Evolutionary conservation across 2,113 vertebrate species (phyloP).

Genomic region (Pelusios castaneus): DNA sequence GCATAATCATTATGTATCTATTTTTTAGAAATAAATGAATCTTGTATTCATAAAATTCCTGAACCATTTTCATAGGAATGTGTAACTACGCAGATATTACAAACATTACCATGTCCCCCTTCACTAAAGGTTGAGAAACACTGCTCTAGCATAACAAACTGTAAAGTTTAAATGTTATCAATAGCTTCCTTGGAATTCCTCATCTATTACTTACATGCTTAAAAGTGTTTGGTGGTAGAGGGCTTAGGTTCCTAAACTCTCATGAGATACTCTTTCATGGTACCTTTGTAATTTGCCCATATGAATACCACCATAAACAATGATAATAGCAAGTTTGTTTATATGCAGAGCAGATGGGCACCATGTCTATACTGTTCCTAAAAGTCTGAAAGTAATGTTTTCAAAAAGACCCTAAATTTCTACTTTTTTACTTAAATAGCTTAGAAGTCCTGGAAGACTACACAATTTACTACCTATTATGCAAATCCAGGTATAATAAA

Average conservation of each 20-base stretch:
- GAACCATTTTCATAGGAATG: no score
- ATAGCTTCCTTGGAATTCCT: not conserved
- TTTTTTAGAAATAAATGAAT: no score
- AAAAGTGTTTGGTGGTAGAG: not conserved
- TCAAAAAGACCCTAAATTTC: not conserved
- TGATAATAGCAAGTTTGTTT: not conserved
- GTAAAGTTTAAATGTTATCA: not conserved
- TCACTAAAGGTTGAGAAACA: no score
- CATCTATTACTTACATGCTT: not conserved
- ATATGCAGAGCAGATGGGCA: not conserved
- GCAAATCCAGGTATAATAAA: not conserved
- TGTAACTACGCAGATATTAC: no score
- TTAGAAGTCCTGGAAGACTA: not conserved
- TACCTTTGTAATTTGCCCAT: not conserved
- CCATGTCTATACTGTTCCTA: not conserved
- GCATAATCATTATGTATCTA: no score
- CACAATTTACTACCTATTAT: accelerated
- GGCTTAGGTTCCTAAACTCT: not conserved
- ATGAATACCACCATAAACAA: not conserved
- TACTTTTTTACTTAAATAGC: not conserved
- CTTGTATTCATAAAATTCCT: no score
- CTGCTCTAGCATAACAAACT: not conserved
- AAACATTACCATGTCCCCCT: no score
- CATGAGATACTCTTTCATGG: not conserved
- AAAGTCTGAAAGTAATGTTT: not conserved